These are phyloP conservation scores for Gonatopus flavifemur DNA, from an alignment of 1,140 invertebrate genomes.

Conservation along the genomic window DNA sequence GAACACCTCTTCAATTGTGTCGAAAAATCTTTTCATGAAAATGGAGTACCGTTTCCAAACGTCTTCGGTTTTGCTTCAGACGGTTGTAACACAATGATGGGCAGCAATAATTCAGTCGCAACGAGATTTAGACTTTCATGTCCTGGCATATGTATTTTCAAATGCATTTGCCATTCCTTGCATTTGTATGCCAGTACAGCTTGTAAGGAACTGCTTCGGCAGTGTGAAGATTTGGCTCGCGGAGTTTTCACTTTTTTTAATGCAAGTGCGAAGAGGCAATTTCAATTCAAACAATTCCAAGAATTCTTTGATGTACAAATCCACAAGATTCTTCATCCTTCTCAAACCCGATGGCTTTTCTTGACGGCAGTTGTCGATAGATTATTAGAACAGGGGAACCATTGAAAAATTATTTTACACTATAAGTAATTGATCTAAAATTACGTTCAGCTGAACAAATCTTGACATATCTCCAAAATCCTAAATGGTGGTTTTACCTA, in stretches of 20 bases:
- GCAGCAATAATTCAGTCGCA: constrained; percentile 36
- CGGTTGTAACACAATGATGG: constrained; percentile 44
- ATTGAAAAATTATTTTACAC: constrained; percentile 6
- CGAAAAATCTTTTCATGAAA: constrained; percentile 22
- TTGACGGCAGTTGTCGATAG: not conserved
- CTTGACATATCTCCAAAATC: constrained; percentile 19
- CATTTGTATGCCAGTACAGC: constrained; percentile 32
- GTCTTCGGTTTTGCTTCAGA: constrained; percentile 44
- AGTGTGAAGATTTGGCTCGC: constrained; percentile 16
- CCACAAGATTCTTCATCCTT: constrained; percentile 11
- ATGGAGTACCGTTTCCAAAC: constrained; percentile 33
- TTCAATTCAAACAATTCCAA: constrained; percentile 11
- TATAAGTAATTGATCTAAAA: constrained; percentile 11
- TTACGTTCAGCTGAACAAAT: constrained; percentile 20
- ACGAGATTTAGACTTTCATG: constrained; percentile 25
- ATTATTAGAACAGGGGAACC: constrained; percentile 16
- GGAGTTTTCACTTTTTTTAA: constrained; percentile 11
- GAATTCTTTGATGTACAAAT: constrained; percentile 9
- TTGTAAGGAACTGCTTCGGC: constrained; percentile 11
- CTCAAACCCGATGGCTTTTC: constrained; percentile 17
- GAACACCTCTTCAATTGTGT: constrained; percentile 29
- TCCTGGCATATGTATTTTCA: constrained; percentile 36
- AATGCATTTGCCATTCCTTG: too few relatives aligned
- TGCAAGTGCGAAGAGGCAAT: constrained; percentile 12
- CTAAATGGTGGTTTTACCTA: constrained; percentile 22